phyloP scores from a whole-genome alignment of 2,888 invertebrate genomes.

The Drosophila tripunctata region DNA sequence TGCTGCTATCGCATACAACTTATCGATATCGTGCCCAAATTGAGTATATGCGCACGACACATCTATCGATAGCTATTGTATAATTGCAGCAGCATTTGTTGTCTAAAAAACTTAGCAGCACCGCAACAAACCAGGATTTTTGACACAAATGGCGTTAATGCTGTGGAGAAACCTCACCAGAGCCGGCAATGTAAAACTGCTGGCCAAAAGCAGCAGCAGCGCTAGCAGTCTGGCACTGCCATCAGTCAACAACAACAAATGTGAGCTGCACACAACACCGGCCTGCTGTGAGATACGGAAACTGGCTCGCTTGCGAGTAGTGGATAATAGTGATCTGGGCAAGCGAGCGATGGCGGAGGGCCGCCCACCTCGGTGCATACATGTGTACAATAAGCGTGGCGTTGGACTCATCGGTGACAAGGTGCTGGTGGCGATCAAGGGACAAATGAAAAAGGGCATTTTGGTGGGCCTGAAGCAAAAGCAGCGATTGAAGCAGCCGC shows the following conservation, averaged over 20 bases:
- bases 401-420: constrained; percentile 90
- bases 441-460: constrained; percentile 97
- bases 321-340: constrained; percentile 98
- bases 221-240: not conserved
- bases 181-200: constrained; percentile 10
- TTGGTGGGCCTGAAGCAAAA: constrained; percentile 94
- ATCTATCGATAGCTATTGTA: constrained; percentile 57
- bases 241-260: constrained; percentile 68
- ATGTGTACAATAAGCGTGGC: constrained; percentile 93
- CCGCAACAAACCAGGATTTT: not conserved
- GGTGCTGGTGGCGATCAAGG: constrained; percentile 96
- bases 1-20: too few relatives aligned
- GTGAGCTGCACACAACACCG: constrained; percentile 87
- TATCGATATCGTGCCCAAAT: too few relatives aligned
- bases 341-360: constrained; percentile 97
- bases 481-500: constrained; percentile 92
- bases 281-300: constrained; percentile 88
- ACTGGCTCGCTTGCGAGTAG: constrained; percentile 92
- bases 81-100: constrained; percentile 43
- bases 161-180: constrained; percentile 26
- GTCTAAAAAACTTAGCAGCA: constrained; percentile 18
- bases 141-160: constrained; percentile 41
- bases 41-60: constrained; percentile 1
- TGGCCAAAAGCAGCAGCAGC: constrained; percentile 3
- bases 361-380: constrained; percentile 96